Evolutionary conservation across 2,797 vertebrate species (phyloP), one percentile per base, ranked within the genome.

Genomic region (Galaxias olidus): DNA sequence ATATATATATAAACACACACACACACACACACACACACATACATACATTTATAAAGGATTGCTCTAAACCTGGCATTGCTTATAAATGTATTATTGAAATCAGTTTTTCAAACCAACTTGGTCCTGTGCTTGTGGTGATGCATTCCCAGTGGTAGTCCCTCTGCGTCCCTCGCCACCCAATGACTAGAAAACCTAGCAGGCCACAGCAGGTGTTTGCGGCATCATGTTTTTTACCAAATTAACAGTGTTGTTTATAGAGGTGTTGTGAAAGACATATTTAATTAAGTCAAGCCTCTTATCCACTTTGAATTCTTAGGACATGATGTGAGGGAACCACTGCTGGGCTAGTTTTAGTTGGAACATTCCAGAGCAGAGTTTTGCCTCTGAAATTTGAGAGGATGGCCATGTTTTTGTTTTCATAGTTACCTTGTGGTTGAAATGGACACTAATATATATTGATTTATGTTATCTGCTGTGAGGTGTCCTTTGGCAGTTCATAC

Each of bases 61-160:
- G 62, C 19, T 64, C 53, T 69, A 20, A 5, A 17, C 51, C 50
- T 48, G 47, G 10, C 61, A 58, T 56, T 43, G 61, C 68, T 52
- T 9, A 1, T 69, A 56, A 73, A 60, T 64, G 43, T 3, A 58
- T 17, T 51, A 13, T 58, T 59, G 14, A 60, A 42, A 42, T n/a
- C n/a, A n/a, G n/a, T n/a, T n/a, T n/a, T n/a, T 40, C 40, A 57
- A 56, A 8, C 1, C 14, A 18, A 43, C 13, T 41, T 47, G 14
- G 43, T 11, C 43, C 58, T 71, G 73, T 75, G 66, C 47, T 82
- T 66, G 62, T 49, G 67, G 64, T 74, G 77, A 84, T 84, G 73
- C 76, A 75, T 74, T 84, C 75, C 75, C 73, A 63, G 20, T 13
- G 52, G 70, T 72, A 58, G 60, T 51, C 53, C 71, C 68, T 59